Percentiles rank a stretch among this genome's conserved stretches.
These are phyloP conservation scores for Myotis findleyi DNA, from an alignment of 2,797 vertebrate genomes.

Conservation along the genomic window DNA sequence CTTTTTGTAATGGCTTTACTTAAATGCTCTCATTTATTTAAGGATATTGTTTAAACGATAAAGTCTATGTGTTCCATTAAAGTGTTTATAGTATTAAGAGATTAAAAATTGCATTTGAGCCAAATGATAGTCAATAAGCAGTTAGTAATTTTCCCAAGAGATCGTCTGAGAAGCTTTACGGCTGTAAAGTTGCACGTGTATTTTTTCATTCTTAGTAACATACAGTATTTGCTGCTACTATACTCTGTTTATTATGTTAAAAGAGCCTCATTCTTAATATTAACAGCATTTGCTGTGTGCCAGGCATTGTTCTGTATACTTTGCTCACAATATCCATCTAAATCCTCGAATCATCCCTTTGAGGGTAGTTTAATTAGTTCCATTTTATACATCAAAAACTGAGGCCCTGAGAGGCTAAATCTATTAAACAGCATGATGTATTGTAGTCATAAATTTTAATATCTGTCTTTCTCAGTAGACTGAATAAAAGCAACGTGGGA, in stretches of 20 bases:
- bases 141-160: conserved; percentile 44
- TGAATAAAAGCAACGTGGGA: background rate
- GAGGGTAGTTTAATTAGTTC: conserved; percentile 23
- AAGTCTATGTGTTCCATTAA: conserved; percentile 43
- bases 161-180: background rate
- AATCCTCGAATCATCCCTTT: background rate
- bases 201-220: background rate
- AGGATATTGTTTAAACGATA: background rate
- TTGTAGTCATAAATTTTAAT: background rate
- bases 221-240: background rate
- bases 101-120: conserved; percentile 51
- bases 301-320: background rate
- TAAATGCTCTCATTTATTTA: conserved; percentile 58
- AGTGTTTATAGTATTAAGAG: conserved; percentile 54
- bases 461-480: conserved; percentile 6
- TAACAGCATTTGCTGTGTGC: background rate
- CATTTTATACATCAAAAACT: background rate
- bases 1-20: conserved; percentile 19
- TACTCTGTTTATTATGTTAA: background rate
- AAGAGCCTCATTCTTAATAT: background rate
- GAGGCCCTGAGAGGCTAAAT: background rate
- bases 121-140: conserved; percentile 42
- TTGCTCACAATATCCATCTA: background rate
- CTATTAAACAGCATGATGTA: background rate
- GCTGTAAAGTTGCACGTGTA: background rate